Base-by-base conservation (phyloP, 2,797 vertebrate species). In the Microcaecilia unicolor region DNA sequence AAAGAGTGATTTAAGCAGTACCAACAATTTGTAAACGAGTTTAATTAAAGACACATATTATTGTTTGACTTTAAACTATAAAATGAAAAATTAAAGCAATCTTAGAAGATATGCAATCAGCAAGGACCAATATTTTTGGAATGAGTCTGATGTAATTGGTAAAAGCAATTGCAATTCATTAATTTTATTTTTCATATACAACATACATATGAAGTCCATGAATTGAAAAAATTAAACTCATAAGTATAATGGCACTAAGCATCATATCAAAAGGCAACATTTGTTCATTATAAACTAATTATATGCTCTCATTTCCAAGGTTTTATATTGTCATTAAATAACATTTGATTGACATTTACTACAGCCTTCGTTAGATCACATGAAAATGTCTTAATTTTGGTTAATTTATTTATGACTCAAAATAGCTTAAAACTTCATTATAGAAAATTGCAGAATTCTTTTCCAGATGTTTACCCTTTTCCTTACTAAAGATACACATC, bases 31-130 rank as follows among this genome's bases (percentile, higher is more conserved):
- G 51, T 72, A 71, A 71, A 61, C 34, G 28, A 63, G 48, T 55
- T 73, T 81, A 83, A 79, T 83, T 76, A 78, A 69, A 76, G 74
- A 71, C 70, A 76, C 70, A 73, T 75, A 79, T 78, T 79, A 76
- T 81, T 77, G 67, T 79, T 78, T 81, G 76, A 74, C 73, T 80
- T 80, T 68, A 76, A 74, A 67, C 69, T 60, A 49, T 49, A 67
- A 67, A 78, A 74, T 78, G 74, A 79, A 76, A 79, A 72, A 81
- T 78, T 78, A 78, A 76, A 74, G 76, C 67, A 75, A 70, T 80
- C 56, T 76, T 70, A 49, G 45, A 74, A 68, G 70, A 61, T 72
- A 67, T 52, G 37, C 76, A 80, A 76, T 81, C 76, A 76, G 72
- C 3, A 10, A 70, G 72, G 64, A 73, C 79, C 79, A 80, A 74